Base-by-base conservation (phyloP, 2,888 invertebrate genomes). In the Ephialtes manifestator region DNA sequence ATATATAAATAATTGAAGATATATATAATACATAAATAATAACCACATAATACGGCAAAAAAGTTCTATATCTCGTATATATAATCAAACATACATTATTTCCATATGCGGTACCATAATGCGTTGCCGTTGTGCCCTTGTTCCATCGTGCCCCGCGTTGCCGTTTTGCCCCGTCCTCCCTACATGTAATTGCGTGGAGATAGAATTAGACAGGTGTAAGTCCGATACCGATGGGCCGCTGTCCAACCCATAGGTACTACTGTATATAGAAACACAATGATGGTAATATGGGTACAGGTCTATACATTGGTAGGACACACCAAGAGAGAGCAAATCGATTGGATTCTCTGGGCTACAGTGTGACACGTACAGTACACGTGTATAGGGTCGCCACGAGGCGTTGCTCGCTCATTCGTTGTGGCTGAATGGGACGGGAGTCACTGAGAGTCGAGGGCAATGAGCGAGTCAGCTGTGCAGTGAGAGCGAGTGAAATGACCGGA, bases 321-420 rank as follows among this genome's bases (percentile, higher is more conserved):
- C 46, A 13, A 31, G 79, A 46, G 68, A 70, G 60, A 63, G 43
- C 13, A 63, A 75, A 67, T 71, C 74, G 70, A 75, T 79, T 51
- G n/a, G 28, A 65, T 8, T 39, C 72, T 20, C 65, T 28, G 58
- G 24, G 43, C 75, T 76, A 71, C 80, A 80, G 67, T 51, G 83
- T 72, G 82, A 87, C 85, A 84, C 77, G 77, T 84, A 81, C 77
- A 48, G 70, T 86, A 86, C 86, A 87, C 87, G 86, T 86, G 87
- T 87, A 86, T 43, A 18, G 83, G 83, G 55, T 79, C 74, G 83
- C 84, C 86, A 85, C 78, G 87, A 86, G 87, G 86, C 86, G 87
- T 86, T 81, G 83, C 84, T 86, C 65, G 76, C 46, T 60, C 31
- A 81, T 81, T 84, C 63, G 82, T 35, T 74, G 77, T 67, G 48